Conservation (phyloP, 92 coral and sea anemone genomes). For the Palythoa caribaeorum region DNA sequence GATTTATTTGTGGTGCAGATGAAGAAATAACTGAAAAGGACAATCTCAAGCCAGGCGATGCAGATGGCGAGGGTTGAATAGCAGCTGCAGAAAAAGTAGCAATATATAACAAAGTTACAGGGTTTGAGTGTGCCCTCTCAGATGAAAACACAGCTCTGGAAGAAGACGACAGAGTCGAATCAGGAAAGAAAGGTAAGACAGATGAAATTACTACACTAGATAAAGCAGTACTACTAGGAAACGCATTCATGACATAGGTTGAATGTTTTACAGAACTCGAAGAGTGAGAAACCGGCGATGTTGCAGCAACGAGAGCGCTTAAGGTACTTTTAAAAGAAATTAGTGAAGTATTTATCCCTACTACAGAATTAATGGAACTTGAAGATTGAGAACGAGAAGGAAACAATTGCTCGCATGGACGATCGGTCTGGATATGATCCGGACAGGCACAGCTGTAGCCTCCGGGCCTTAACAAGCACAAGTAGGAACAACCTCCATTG, state of each 20-base stretch:
- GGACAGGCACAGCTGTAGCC: conserved; percentile 43
- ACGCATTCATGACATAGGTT: not conserved
- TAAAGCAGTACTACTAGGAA: not conserved
- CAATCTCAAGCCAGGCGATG: not conserved
- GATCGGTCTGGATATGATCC: not conserved
- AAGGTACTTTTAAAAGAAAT: not conserved
- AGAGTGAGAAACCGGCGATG: not conserved
- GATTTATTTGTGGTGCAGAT: not conserved
- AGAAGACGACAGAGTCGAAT: not conserved
- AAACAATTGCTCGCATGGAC: not conserved
- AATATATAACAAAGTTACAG: not conserved
- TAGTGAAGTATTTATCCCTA: not conserved
- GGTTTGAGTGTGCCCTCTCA: not conserved
- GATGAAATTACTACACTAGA: not conserved
- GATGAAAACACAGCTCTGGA: not conserved
- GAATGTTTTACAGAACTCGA: not conserved
- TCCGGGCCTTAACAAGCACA: conserved; percentile 35
- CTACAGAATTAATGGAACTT: not conserved
- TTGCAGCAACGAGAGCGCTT: not conserved
- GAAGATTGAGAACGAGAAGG: not conserved
- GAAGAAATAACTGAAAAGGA: not conserved
- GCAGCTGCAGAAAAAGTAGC: not conserved
- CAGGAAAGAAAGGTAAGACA: not conserved
- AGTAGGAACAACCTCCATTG: conserved; percentile 29
- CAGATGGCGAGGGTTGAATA: not conserved